These are phyloP conservation scores for Hucho hucho DNA, from an alignment of 2,113 vertebrate species.

Conservation along the genomic window DNA sequence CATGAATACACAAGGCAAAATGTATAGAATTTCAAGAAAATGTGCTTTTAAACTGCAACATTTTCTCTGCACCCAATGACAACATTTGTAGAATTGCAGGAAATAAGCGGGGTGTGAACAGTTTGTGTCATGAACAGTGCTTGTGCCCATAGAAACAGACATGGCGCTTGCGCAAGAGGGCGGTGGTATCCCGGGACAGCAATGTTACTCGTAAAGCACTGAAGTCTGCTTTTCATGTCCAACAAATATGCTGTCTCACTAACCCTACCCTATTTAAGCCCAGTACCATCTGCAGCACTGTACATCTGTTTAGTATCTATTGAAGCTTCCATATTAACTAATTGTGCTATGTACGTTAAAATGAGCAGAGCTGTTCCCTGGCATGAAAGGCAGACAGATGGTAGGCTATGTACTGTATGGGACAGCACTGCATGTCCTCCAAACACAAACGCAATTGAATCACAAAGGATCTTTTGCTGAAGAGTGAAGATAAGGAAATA, in stretches of 20 bases:
- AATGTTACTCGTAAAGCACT: too few relatives aligned
- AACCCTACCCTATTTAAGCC: conserved; percentile 1
- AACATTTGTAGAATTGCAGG: too few relatives aligned
- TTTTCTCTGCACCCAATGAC: too few relatives aligned
- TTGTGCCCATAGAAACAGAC: too few relatives aligned
- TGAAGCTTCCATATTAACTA: conserved; percentile 14
- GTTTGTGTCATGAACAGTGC: too few relatives aligned
- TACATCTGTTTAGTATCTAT: conserved; percentile 7
- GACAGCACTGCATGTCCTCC: conserved; percentile 19
- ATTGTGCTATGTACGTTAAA: neutral
- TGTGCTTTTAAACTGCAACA: too few relatives aligned
- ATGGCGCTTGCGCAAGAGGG: too few relatives aligned
- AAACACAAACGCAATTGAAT: conserved; percentile 11
- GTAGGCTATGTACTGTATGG: neutral
- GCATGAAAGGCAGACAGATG: conserved; percentile 11
- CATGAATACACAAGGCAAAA: too few relatives aligned
- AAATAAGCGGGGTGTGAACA: too few relatives aligned
- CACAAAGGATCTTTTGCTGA: neutral
- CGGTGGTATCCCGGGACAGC: too few relatives aligned
- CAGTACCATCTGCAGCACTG: conserved; percentile 18
- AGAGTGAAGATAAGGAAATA: neutral
- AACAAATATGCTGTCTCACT: neutral
- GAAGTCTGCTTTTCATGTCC: neutral
- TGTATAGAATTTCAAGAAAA: too few relatives aligned
- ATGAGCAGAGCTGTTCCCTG: conserved; percentile 10